Base-by-base conservation (phyloP, 2,797 vertebrate genomes). In the Micromesistius poutassou region DNA sequence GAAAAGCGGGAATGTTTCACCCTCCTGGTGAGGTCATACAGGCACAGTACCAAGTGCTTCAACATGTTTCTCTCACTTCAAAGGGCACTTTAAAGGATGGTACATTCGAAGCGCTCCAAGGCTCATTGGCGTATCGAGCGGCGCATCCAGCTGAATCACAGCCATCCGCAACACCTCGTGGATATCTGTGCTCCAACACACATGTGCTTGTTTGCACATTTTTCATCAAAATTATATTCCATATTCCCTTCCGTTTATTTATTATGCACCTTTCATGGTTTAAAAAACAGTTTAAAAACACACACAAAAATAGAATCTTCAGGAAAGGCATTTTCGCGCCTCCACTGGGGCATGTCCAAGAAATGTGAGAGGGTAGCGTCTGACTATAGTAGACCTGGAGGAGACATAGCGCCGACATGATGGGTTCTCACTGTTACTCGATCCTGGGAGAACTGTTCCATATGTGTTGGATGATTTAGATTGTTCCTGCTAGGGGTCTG, bases 61-160 rank as follows among this genome's bases (percentile, higher is more conserved):
- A 62, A 77, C 80, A 73, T 81, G 75, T 66, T 77, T 85, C 76
- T 83, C 78, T 46, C 83, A 85, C 84, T 91, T 77, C 76, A 77
- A 73, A 73, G 76, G 71, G 12, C 46, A 16, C 71, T 73, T 85
- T 78, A 89, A 90, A 85, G 76, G 71, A 79, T 78, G 79, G 84
- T 83, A 82, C 83, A 86, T 87, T 82, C 79, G 77, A 79, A 81
- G 78, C 77, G 81, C 76, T 84, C 77, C 76, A 40, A 77, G 73
- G 79, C 72, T 74, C 71, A 73, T 79, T 85, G 76, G 75, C 76
- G 83, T 66, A 77, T 76, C 31, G 36, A 66, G 55, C 74, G 40
- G 46, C 8, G 13, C 83, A 78, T 75, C 78, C 36, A 7, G 9
- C 31, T 81, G 70, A 77, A 76, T 73, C 71, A 81, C 22, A 68